Percentiles rank a stretch among this genome's conserved stretches.
Evolutionary conservation across 2,113 vertebrate species (phyloP).

Genomic region (Nothoprocta pentlandii): DNA sequence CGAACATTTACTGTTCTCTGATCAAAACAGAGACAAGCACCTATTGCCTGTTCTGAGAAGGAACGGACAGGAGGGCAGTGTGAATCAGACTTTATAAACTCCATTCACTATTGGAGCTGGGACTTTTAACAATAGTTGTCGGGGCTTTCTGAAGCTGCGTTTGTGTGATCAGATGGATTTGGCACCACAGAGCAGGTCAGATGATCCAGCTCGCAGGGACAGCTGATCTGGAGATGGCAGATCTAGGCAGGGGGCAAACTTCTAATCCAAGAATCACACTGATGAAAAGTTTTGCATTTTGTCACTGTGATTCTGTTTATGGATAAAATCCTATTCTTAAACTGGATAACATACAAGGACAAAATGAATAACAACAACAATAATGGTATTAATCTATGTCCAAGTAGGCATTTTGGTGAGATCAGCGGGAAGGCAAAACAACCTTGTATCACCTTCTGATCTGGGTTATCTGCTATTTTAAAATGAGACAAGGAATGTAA

Average conservation of each 20-base stretch:
- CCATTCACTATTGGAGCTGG: background rate
- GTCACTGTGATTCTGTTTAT: background rate
- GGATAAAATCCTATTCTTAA: background rate
- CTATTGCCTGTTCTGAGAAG: background rate
- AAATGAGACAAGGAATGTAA: background rate
- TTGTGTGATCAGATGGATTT: background rate
- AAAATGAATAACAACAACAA: background rate
- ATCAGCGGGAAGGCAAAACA: background rate
- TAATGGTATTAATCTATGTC: background rate
- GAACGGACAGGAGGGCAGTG: background rate
- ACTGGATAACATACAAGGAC: background rate
- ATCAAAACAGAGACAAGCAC: background rate
- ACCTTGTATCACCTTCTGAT: background rate
- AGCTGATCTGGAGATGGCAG: background rate
- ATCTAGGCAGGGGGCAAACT: background rate
- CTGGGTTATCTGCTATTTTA: background rate
- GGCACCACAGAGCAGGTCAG: background rate
- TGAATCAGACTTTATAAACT: background rate
- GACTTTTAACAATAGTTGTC: background rate
- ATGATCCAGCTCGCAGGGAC: accelerated
- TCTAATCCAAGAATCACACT: background rate
- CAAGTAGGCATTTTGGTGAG: background rate
- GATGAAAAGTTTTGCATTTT: background rate
- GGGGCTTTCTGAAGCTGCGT: background rate
- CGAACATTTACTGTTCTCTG: background rate